Base-by-base conservation (phyloP, 2,113 vertebrate genomes). In the Tympanuchus pallidicinctus region DNA sequence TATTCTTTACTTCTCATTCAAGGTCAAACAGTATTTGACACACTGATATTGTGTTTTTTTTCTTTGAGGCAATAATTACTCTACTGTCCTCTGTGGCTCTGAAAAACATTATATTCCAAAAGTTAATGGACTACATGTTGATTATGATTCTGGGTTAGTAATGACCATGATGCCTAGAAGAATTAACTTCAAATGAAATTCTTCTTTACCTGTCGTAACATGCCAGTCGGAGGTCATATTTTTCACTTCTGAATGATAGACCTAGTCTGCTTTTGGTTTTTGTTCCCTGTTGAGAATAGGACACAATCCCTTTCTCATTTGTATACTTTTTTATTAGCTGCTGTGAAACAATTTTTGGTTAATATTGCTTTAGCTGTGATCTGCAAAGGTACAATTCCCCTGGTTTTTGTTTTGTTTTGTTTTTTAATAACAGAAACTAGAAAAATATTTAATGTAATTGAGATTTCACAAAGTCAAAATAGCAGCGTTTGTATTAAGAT, bases 81-180 rank as follows among this genome's bases (percentile, higher is more conserved):
- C 38, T 32, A 21, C 30, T 61, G 27, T 50, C 74, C n/a, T 86
- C 85, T 74, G 34, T 19, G 11, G 11, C 27, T 86, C 38, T 34
- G 36, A 52, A 88, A 94, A 88, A 81, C 67, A 83, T 89, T 87
- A 47, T 82, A 88, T 86, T 76, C 56, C 14, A 38, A 67, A 72
- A 94, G 93, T 83, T 95, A 95, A 71, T 36, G 63, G 86, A 77
- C 64, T 91, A 25, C 93, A 86, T 71, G 67, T 88, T 95, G 92
- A 40, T 93, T 64, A 86, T 90, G 80, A 93, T 96, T 96, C 90
- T 90, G 93, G 88, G 28, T 90, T 90, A 52, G 50, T 30, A 80
- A 82, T 64, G 25, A 21, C 17, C 85, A 74, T 71, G 79, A 82
- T 95, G 90, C 9, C 67, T 91, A 88, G 85, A 92, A 92, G 78